Evolutionary conservation across 2,888 invertebrate species (phyloP), one percentile per base, ranked within the genome.

Genomic region (Tetanocera ferruginea): DNA sequence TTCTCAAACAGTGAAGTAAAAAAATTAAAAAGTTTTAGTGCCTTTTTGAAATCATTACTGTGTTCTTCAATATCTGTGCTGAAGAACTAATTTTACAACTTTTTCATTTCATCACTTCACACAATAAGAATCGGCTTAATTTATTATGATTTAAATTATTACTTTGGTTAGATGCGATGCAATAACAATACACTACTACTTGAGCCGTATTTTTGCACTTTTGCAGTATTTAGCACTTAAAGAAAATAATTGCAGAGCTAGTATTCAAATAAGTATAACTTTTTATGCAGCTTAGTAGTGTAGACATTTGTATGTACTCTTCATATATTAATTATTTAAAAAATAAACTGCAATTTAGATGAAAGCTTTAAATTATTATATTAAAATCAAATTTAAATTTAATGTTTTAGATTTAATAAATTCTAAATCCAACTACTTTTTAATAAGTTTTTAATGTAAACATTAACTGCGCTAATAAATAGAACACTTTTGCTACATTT

Each of bases 401-500:
- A 11, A 37, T 67, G 11, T n/a, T 23, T 71, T 28, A 9, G 43
- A 19, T n/a, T 5, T 34, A 28, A n/a, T 52, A 28, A 28, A 23
- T 51, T 71, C 0, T n/a, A 19, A 31, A n/a, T 28, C 52, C 55
- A 9, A 31, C 55, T 71, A 71, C 17, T 28, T 52, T 71, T 34
- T 19, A 71, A 52, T 71, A 71, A 31, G 28, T 52, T 71, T 71
- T 49, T 51, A 57, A 5, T 34, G 55, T 57, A 57, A 19, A 37
- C 34, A 37, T 72, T 31, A 70, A 71, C 70, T 52, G 3, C 9
- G 55, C 55, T 71, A 71, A 19, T 71, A 17, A 55, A 55, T 34
- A 71, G 19, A 71, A 72, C 72, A 72, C 43, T 72, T 72, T 43
- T 2, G 52, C 70, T 55, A 71, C 70, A 28, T 52, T 43, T 49